These are phyloP conservation scores for Melolontha melolontha DNA, from an alignment of 2,888 invertebrate species.

Conservation along the genomic window DNA sequence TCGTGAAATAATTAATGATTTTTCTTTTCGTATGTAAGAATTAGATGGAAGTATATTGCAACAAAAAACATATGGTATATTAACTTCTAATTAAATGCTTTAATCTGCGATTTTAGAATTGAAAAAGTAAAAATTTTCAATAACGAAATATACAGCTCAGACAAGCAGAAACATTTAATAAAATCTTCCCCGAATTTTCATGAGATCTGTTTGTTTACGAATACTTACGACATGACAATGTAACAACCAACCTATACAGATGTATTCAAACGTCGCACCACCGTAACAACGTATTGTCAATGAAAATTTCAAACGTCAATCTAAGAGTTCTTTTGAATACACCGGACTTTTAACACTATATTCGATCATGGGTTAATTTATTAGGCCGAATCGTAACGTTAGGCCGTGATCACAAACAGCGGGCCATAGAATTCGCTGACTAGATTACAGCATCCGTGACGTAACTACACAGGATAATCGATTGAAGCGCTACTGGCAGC, in stretches of 20 bases:
- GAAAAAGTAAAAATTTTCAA: not conserved
- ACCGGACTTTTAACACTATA: slow-evolving; percentile 21
- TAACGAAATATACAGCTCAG: not conserved
- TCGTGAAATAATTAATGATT: too few species aligned
- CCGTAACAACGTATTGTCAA: slow-evolving; percentile 15
- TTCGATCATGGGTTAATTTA: slow-evolving; percentile 18
- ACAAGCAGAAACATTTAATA: not conserved
- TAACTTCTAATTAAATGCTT: too few species aligned
- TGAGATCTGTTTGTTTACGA: slow-evolving; percentile 37
- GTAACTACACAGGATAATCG: slow-evolving; percentile 64
- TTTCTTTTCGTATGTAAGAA: too few species aligned
- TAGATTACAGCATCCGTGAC: slow-evolving; percentile 65
- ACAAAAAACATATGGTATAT: not conserved
- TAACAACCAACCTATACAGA: slow-evolving; percentile 26
- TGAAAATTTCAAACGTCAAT: not conserved
- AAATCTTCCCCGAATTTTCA: slow-evolving; percentile 15
- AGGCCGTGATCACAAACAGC: slow-evolving; percentile 56
- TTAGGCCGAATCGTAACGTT: slow-evolving; percentile 38
- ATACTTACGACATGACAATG: slow-evolving; percentile 28
- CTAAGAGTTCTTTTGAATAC: slow-evolving; percentile 18
- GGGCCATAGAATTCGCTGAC: slow-evolving; percentile 56
- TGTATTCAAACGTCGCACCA: slow-evolving; percentile 14
- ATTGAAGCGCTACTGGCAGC: slow-evolving; percentile 63
- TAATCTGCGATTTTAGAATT: too few species aligned
- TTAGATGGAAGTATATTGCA: not conserved